Conservation (phyloP, 2,888 invertebrate species). For the Plagiodera versicolora region DNA sequence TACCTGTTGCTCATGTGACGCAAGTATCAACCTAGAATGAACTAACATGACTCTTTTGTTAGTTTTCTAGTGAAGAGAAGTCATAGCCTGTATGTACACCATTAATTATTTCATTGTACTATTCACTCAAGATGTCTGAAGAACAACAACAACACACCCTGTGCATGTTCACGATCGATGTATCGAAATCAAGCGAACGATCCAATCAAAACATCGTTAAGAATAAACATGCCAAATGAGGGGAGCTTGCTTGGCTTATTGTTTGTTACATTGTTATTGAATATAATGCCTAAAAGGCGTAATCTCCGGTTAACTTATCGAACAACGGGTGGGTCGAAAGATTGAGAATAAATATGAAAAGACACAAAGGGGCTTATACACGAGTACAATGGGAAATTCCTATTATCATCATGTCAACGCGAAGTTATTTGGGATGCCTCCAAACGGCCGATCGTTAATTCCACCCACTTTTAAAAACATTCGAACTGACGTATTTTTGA, state of each 20-base stretch:
- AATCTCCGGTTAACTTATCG: constrained; percentile 20
- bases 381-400: constrained; percentile 46
- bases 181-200: too few species aligned
- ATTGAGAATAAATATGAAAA: constrained; percentile 24
- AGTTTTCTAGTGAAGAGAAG: too few species aligned
- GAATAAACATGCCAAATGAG: neutral
- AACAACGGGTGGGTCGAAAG: constrained; percentile 23
- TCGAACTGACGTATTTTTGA: neutral
- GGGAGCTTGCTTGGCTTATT: neutral
- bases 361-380: constrained; percentile 10
- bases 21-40: too few species aligned
- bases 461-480: constrained; percentile 4
- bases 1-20: too few species aligned
- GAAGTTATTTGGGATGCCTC: constrained; percentile 32
- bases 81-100: too few species aligned
- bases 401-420: constrained; percentile 45
- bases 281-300: constrained; percentile 17
- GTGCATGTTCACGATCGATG: too few species aligned
- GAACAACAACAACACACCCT: too few species aligned
- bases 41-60: too few species aligned
- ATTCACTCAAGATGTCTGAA: too few species aligned
- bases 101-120: too few species aligned
- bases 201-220: neutral
- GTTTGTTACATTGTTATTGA: constrained; percentile 18
- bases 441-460: constrained; percentile 14